Base-by-base conservation (phyloP, 2,113 vertebrate species). In the Bombycilla garrulus region DNA sequence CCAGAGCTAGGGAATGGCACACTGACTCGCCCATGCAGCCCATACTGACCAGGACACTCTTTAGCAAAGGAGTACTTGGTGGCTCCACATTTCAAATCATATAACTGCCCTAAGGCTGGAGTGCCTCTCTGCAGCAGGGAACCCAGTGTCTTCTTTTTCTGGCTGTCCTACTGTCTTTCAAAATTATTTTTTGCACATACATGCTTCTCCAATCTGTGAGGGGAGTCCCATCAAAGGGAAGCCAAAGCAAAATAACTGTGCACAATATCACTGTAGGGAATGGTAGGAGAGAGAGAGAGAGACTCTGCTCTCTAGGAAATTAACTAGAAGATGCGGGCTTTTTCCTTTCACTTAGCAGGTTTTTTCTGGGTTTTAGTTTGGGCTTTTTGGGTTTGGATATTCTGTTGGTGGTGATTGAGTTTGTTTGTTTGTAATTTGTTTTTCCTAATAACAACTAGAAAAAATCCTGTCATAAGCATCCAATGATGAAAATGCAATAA, bases 141-240 rank as follows among this genome's bases (percentile, higher is more conserved):
- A 42, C 7, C 12, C 35, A 53, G 5, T 6, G 1, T 33, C 26
- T 47, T 28, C 24, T 13, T 71, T 66, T 47, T 31, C 35, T 58
- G 25, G 5, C 11, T 79, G 14, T 71, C 18, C 29, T 61, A 17
- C 1, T 16, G 15, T 42, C 65, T 58, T 58, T 54, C 6, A 60
- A 48, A 70, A 81, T 51, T 28, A 33, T 33, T 61, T n/a, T 10
- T 29, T 50, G 44, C 0, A 1, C 1, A 1, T 31, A 38, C 5
- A 9, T 42, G 15, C 18, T 79, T 56, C 26, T 40, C 42, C 17
- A 57, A 0, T 8, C 14, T 83, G 16, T 45, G 28, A 65, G 17
- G 5, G 9, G 2, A 67, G 16, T 60, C 18, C 17, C 17, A 28
- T 8, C 14, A 85, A 38, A 76, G 69, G 26, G 44, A 76, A 85